phyloP scores from a whole-genome alignment of 2,113 vertebrate species.

The Trinectes maculatus region DNA sequence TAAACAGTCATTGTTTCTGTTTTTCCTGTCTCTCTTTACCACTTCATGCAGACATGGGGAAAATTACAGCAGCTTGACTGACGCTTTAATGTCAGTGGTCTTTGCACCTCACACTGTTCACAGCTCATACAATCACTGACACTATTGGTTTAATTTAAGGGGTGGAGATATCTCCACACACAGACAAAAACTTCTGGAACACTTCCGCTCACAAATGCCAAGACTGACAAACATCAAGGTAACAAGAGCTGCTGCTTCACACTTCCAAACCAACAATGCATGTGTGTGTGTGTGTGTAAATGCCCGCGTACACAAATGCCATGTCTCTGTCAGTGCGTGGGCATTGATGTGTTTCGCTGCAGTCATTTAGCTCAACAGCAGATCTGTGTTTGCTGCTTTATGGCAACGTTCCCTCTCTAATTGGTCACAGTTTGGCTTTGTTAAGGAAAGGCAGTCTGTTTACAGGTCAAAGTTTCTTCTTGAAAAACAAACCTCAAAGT shows the following conservation, averaged over 20 bases:
- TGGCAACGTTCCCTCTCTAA: constrained; percentile 59
- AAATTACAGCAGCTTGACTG: no score
- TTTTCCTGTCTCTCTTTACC: no score
- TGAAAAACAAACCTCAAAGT: constrained; percentile 27
- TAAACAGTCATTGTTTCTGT: no score
- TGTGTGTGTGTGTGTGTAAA: constrained; percentile 3
- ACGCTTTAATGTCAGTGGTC: background rate
- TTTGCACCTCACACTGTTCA: background rate
- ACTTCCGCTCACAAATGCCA: constrained; percentile 16
- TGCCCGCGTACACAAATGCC: no score
- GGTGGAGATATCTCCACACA: background rate
- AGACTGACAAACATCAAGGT: constrained; percentile 18
- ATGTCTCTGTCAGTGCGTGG: constrained; percentile 7
- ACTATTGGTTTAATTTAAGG: background rate
- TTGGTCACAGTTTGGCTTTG: constrained; percentile 65
- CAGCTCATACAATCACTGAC: background rate
- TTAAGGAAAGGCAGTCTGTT: constrained; percentile 36
- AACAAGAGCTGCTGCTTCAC: constrained; percentile 9
- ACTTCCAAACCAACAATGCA: background rate
- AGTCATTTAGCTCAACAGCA: constrained; percentile 40
- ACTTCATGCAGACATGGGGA: no score
- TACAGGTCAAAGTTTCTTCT: constrained; percentile 36
- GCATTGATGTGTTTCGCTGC: constrained; percentile 27
- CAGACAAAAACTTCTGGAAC: constrained; percentile 6
- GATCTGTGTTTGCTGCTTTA: constrained; percentile 39